phyloP scores from a whole-genome alignment of 2,797 vertebrate species.

The Bovichtus diacanthus region DNA sequence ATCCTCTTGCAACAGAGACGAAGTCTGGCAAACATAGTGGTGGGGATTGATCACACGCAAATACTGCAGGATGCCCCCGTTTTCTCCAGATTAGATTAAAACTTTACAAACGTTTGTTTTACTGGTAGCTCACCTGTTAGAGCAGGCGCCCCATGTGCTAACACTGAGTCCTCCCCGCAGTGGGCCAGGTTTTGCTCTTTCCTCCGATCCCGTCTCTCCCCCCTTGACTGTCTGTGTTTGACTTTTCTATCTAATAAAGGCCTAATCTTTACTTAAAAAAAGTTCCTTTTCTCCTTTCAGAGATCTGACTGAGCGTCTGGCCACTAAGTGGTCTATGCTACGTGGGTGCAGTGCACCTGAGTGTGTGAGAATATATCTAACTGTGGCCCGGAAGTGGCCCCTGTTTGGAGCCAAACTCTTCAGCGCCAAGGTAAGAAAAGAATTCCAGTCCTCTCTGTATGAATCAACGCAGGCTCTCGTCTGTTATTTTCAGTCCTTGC shows the following conservation, averaged over 20 bases:
- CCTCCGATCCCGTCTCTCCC: too few species aligned
- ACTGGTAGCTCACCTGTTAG: too few species aligned
- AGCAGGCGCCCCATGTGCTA: too few species aligned
- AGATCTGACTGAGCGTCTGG: constrained; percentile 87
- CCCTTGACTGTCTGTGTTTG: too few species aligned
- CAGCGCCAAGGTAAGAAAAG: constrained; percentile 88
- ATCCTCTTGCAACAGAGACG: background rate
- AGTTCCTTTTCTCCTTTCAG: constrained; percentile 74
- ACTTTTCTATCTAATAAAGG: too few species aligned
- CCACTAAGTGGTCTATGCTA: constrained; percentile 91
- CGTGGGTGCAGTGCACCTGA: constrained; percentile 90
- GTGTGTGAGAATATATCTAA: constrained; percentile 94
- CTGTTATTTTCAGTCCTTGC: background rate
- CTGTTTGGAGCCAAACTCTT: constrained; percentile 95
- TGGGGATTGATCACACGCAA: background rate
- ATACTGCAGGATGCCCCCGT: background rate
- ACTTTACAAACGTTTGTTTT: background rate
- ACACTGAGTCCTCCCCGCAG: too few species aligned
- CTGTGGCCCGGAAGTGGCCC: constrained; percentile 94
- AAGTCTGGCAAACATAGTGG: background rate
- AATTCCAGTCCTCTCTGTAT: background rate
- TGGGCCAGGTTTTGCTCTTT: too few species aligned
- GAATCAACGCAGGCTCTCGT: background rate
- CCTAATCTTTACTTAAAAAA: too few species aligned
- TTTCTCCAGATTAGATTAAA: background rate